Base-by-base conservation (phyloP, 2,888 invertebrate genomes). In the Anaspis maculata region DNA sequence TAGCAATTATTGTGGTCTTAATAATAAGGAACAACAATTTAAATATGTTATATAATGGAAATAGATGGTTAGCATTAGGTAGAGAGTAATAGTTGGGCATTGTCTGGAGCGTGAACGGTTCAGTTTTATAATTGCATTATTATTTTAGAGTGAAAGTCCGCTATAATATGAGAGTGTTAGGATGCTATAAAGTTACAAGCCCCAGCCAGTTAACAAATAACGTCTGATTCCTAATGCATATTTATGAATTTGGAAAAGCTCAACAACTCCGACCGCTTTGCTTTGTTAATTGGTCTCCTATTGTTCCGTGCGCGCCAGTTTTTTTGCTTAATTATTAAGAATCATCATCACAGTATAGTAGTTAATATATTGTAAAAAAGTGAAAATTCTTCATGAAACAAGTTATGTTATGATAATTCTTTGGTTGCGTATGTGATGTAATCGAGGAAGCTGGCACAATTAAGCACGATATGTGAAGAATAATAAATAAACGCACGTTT, bases 11-110 rank as follows among this genome's bases (percentile, higher is more conserved):
- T 10, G n/a, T n/a, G n/a, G n/a, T n/a, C n/a, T 23, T 34, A 34
- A 33, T 33, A 30, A 33, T 51, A 52, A 51, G 51, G 45, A 37
- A 42, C 41, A 46, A 41, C 39, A 45, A 44, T 46, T 46, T 36
- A 36, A 35, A 32, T 36, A 36, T 29, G 29, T 45, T 49, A 39
- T 42, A 40, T 37, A 42, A 44, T 39, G 36, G 21, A 30, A 30
- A 44, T 38, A 27, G 42, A 43, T 44, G 41, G 46, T 46, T 45
- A 45, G 33, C 29, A 40, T 37, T 41, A 37, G 42, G 37, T 40
- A 36, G 42, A 45, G 44, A 44, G 42, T 41, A 34, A 46, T 42
- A 41, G 42, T 44, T 42, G 12, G 39, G 37, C 37, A 46, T 44
- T 44, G 46, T 46, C 24, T 42, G 30, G 35, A 45, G 41, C 46